Base-by-base conservation (phyloP, 2,888 invertebrate species). In the Melanostoma scalare region DNA sequence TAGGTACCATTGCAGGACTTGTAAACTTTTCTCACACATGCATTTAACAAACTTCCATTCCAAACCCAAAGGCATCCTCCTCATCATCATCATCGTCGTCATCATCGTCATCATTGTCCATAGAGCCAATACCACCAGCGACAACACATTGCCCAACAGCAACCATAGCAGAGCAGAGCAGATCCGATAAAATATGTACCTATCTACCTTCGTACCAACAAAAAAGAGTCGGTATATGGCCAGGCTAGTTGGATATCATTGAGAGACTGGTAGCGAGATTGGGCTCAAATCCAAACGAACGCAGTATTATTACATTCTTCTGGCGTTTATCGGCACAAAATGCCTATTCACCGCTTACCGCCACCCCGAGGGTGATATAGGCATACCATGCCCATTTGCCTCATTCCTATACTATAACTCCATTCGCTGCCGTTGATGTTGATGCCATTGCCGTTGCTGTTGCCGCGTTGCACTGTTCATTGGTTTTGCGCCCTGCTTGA, bases 241-340 rank as follows among this genome's bases (percentile, higher is more conserved):
- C 58, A 35, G 55, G 46, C 55, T 40, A 48, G 72, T 46, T 69
- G 74, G 53, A 71, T 84, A 84, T 79, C 84, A 79, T 79, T 79
- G 71, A 74, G 78, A 72, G 42, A 68, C 53, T 74, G 60, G 84
- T 68, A 78, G 78, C 84, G 67, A 56, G 74, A 71, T 84, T 79
- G 84, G 74, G 74, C 69, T 55, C 48, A 74, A 84, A 69, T 79
- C 79, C 84, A 84, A 79, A 55, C 74, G 84, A 74, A 74, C 65
- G 68, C 78, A 53, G 78, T 69, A 52, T 78, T 78, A 73, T 82
- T 82, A 74, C 82, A 69, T 78, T 82, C 58, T 79, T 78, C 42
- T 79, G 79, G 79, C 84, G 72, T 84, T 84, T 84, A 79, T 84
- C 84, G 84, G 79, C 74, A 71, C 84, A 84, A 84, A 78, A 79